A percentile compares a stretch with the other conserved stretches of the same genome.
These are phyloP conservation scores for Proteles cristata DNA, from an alignment of 2,113 vertebrate species.

Conservation along the genomic window DNA sequence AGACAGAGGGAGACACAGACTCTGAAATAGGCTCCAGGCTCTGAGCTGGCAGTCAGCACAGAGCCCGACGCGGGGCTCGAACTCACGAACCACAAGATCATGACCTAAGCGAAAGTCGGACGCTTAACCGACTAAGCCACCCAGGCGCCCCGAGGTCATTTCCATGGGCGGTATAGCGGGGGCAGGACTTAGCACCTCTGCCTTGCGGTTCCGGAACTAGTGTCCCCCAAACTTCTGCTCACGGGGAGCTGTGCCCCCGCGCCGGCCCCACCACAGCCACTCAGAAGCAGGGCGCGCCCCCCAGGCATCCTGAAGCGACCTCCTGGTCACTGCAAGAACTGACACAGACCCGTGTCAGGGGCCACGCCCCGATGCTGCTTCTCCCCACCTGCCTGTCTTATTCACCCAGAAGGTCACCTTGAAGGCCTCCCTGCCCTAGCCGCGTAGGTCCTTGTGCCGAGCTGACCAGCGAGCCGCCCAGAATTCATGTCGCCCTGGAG, in stretches of 20 bases:
- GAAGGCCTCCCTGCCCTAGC: background rate
- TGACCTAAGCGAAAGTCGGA: too few relatives aligned
- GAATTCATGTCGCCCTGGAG: background rate
- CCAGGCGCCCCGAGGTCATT: background rate
- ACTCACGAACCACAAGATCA: too few relatives aligned
- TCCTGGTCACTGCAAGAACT: background rate
- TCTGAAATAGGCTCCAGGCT: too few relatives aligned
- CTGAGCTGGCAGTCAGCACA: too few relatives aligned
- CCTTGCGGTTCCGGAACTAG: background rate
- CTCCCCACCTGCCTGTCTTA: background rate
- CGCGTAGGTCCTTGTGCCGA: background rate
- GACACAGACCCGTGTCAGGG: background rate
- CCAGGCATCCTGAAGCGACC: background rate
- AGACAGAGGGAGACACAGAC: too few relatives aligned
- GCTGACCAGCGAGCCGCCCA: background rate
- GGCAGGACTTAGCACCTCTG: background rate
- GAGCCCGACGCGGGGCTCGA: too few relatives aligned
- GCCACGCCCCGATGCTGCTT: background rate
- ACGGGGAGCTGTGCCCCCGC: background rate
- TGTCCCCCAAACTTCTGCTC: background rate
- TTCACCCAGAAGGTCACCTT: background rate
- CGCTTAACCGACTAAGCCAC: too few relatives aligned
- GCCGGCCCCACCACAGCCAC: accelerated
- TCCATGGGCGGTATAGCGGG: background rate
- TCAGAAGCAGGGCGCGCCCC: background rate